phyloP scores from a whole-genome alignment of 2,113 vertebrate genomes.

The Cygnus atratus region DNA sequence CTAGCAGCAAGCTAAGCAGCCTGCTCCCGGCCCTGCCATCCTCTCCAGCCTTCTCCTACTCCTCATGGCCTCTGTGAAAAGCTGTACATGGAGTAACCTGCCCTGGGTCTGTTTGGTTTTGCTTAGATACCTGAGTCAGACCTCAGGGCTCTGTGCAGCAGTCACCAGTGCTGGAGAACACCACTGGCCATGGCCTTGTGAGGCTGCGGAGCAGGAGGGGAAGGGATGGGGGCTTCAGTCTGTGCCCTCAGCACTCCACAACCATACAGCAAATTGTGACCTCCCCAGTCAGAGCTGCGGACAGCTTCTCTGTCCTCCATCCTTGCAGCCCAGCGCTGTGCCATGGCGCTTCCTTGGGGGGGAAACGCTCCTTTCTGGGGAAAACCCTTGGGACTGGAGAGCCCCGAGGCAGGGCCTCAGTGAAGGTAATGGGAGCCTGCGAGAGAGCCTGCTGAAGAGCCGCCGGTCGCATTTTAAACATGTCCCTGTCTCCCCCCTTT shows the following conservation, averaged over 20 bases:
- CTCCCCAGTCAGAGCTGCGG: fast-evolving
- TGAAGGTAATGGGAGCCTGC: neutral
- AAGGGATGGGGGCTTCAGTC: neutral
- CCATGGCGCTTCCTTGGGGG: neutral
- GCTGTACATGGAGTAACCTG: neutral
- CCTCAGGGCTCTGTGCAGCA: neutral
- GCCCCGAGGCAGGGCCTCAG: neutral
- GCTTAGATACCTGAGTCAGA: neutral
- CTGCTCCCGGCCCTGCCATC: neutral
- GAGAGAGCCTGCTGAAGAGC: neutral
- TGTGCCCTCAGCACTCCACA: neutral
- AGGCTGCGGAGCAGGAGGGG: neutral
- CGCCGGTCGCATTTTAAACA: fast-evolving
- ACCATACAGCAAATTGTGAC: neutral
- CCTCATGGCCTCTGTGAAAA: neutral
- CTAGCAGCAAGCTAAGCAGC: neutral
- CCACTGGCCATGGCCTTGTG: neutral
- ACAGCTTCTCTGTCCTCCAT: neutral
- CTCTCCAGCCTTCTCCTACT: neutral
- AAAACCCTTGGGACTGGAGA: neutral
- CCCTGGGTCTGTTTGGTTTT: neutral
- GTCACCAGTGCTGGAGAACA: neutral
- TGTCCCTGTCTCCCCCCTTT: neutral
- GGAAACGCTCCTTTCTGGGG: fast-evolving
- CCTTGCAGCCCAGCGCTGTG: neutral